These are phyloP conservation scores for Drosophila affinis DNA, from an alignment of 2,888 invertebrate genomes.

Conservation along the genomic window DNA sequence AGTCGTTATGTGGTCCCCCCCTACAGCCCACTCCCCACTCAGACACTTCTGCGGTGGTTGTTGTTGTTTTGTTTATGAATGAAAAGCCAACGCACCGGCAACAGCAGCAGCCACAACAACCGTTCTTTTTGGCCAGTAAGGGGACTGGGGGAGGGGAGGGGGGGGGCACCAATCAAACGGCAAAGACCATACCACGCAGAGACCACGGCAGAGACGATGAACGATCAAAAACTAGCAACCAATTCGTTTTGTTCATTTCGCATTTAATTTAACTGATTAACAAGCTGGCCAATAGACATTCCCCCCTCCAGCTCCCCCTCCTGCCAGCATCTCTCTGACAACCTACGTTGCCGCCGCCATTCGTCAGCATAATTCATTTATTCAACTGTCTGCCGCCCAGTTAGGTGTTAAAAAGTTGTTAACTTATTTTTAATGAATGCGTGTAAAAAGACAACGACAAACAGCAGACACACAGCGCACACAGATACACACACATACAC, in stretches of 20 bases:
- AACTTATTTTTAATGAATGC: slow-evolving; percentile 81
- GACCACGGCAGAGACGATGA: slow-evolving; percentile 12
- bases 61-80: slow-evolving; percentile 64
- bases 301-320: neutral
- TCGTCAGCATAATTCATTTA: slow-evolving; percentile 79
- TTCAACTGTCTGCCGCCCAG: slow-evolving; percentile 80
- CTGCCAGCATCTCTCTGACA: slow-evolving; percentile 2
- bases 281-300: slow-evolving; percentile 46
- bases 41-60: slow-evolving; percentile 22
- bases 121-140: slow-evolving; percentile 37
- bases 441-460: slow-evolving; percentile 55
- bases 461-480: slow-evolving; percentile 17
- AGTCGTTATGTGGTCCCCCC: slow-evolving; percentile 46
- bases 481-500: slow-evolving; percentile 11
- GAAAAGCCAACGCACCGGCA: slow-evolving; percentile 53
- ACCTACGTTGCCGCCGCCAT: slow-evolving; percentile 54
- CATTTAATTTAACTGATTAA: slow-evolving; percentile 80
- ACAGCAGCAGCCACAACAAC: slow-evolving; percentile 30
- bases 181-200: slow-evolving; percentile 71
- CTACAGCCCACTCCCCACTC: too few relatives aligned
- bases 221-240: slow-evolving; percentile 56
- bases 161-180: slow-evolving; percentile 62
- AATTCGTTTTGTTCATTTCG: slow-evolving; percentile 78
- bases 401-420: slow-evolving; percentile 83
- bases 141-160: neutral